phyloP scores from a whole-genome alignment of 2,797 vertebrate species.

The Perodicticus potto region DNA sequence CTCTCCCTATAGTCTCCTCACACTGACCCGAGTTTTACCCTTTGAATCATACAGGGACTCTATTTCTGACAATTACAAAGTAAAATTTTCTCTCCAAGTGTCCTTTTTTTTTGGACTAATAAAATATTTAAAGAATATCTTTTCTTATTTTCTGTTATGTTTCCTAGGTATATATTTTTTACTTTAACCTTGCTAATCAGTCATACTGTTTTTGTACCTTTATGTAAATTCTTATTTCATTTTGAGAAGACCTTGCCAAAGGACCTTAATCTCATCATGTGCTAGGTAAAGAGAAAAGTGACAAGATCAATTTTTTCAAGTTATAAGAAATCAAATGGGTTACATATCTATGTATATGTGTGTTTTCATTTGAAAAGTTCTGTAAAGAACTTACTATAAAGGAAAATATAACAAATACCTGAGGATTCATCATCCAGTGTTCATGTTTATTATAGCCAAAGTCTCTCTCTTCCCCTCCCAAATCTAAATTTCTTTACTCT shows the following conservation, averaged over 20 bases:
- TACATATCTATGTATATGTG: background rate
- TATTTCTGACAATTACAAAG: constrained; percentile 21
- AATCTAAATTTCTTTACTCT: constrained; percentile 22
- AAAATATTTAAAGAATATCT: constrained; percentile 43
- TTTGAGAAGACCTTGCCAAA: constrained; percentile 66
- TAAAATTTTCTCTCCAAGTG: constrained; percentile 32
- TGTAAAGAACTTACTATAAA: constrained; percentile 2
- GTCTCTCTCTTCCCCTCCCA: background rate
- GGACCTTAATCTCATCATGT: constrained; percentile 33
- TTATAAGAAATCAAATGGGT: constrained; percentile 35
- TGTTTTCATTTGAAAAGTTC: constrained; percentile 20
- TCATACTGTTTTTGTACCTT: constrained; percentile 55
- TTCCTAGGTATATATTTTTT: constrained; percentile 44
- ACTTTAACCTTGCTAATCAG: constrained; percentile 60
- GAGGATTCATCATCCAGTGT: background rate
- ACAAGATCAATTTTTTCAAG: constrained; percentile 26
- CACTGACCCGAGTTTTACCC: background rate
- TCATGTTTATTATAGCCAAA: background rate
- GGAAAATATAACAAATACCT: constrained; percentile 24
- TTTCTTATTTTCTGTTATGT: constrained; percentile 50
- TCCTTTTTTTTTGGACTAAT: background rate
- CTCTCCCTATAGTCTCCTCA: background rate
- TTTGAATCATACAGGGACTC: background rate
- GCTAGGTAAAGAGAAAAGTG: constrained; percentile 59
- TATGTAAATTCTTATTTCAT: constrained; percentile 57